Percentiles rank a stretch among this genome's conserved stretches.
Conservation (phyloP, 2,113 vertebrate species). For the Dicrurus megarhynchus region DNA sequence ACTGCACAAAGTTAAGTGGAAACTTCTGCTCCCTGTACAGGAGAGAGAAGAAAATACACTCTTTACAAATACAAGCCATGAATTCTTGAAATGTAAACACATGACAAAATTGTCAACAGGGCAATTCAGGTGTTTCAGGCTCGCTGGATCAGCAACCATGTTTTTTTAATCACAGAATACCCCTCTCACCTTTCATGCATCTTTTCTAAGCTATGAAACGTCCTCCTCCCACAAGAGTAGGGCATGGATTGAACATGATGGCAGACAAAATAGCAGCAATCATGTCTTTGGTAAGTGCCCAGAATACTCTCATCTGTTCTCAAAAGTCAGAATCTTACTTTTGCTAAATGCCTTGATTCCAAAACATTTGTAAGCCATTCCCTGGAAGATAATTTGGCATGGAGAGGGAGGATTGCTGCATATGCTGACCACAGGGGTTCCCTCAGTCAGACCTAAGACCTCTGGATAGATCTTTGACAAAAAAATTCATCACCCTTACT, state of each 20-base stretch:
- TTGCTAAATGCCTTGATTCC: not conserved
- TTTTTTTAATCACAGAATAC: not conserved
- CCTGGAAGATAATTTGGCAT: not conserved
- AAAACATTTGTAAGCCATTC: not conserved
- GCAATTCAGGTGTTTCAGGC: not conserved
- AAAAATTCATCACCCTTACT: not conserved
- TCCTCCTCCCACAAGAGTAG: not conserved
- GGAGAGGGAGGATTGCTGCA: not conserved
- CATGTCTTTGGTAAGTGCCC: not conserved
- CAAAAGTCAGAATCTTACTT: not conserved
- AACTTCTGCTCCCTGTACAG: not conserved
- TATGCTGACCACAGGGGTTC: not conserved
- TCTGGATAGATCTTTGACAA: not conserved
- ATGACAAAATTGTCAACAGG: not conserved
- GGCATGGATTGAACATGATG: not conserved
- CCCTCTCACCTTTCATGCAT: not conserved
- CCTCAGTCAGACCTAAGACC: not conserved
- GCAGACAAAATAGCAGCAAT: not conserved
- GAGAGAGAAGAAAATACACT: not conserved
- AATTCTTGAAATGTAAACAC: not conserved
- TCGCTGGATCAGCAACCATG: not conserved
- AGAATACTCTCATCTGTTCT: not conserved
- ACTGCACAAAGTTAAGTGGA: not conserved
- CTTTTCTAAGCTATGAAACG: not conserved
- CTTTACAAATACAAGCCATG: not conserved